Conservation (phyloP, 2,113 vertebrate species). For the Psilopogon haemacephalus region DNA sequence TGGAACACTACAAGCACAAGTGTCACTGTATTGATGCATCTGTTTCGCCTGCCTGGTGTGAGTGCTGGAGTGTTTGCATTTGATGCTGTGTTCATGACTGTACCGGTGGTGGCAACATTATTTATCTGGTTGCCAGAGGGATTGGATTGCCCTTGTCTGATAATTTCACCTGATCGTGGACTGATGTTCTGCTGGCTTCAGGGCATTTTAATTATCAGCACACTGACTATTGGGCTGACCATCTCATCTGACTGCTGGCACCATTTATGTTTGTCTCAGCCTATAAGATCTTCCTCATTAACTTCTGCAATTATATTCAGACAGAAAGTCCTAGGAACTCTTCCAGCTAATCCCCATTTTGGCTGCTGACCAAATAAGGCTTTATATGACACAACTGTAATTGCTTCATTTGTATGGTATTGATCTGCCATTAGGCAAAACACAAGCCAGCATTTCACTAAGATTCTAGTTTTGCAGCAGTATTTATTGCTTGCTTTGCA, state of each 20-base stretch:
- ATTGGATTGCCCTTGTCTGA: constrained; percentile 42
- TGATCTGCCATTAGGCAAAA: constrained; percentile 57
- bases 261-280: constrained; percentile 24
- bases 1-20: background rate
- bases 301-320: constrained; percentile 49
- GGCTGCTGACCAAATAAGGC: constrained; percentile 58
- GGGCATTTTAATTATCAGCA: constrained; percentile 59
- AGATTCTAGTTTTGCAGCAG: background rate
- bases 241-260: constrained; percentile 29
- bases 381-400: constrained; percentile 53
- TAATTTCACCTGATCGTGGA: constrained; percentile 50
- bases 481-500: background rate
- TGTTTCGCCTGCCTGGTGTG: background rate
- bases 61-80: background rate
- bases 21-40: background rate
- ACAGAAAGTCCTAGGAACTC: constrained; percentile 61
- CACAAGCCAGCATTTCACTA: constrained; percentile 15
- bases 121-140: background rate
- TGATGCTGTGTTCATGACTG: background rate
- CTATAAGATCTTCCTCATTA: constrained; percentile 64
- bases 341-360: constrained; percentile 65
- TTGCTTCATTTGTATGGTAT: constrained; percentile 65
- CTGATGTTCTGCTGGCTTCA: constrained; percentile 36
- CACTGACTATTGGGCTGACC: background rate
- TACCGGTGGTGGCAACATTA: background rate